Evolutionary conservation across 30 jellyfish, hydroid and myxozoan genomes (phyloP), one percentile per base, ranked within the genome.

Genomic region (Clytia hemisphaerica): DNA sequence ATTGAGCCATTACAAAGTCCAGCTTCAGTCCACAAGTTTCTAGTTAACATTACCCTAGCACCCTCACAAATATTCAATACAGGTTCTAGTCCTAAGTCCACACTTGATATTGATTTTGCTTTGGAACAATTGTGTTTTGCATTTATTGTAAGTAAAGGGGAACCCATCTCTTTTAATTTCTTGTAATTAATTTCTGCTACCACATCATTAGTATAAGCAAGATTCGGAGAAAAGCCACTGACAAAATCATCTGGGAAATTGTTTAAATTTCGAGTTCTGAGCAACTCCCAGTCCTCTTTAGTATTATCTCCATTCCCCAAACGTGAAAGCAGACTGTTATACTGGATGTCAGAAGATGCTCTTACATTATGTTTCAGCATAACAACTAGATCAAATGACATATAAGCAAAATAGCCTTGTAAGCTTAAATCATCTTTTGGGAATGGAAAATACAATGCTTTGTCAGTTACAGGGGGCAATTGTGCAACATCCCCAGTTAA

Each of bases 401-500:
- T 21, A 19, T 58, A 58, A 21, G 25, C 33, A 34, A 50, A 58
- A 58, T 19, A 62, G 9, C 72, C 72, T 31, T 21, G 50, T 34
- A 58, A 58, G 54, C 57, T 31, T 26, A 54, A 6, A 58, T 31
- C 54, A 4, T 54, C 72, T 15, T 28, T 31, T 21, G 72, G 72
- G 57, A 16, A 14, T 58, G 10, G 25, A 34, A 19, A 54, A 19
- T 58, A 58, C 10, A 58, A 54, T 6, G 18, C 50, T 9, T 28
- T 58, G 19, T 58, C 72, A 58, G 47, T 19, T 16, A 58, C 33
- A 19, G 72, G 72, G 14, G 58, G 72, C 29, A 58, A 27, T 19
- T 58, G 72, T 21, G 72, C 72, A 5, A 58, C 29, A 54, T 58
- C 72, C 33, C 72, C 72, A 58, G 29, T 14, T 19, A 58, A 54